Evolutionary conservation across 2,888 invertebrate genomes (phyloP).

Genomic region (Azorinus chamasolen): DNA sequence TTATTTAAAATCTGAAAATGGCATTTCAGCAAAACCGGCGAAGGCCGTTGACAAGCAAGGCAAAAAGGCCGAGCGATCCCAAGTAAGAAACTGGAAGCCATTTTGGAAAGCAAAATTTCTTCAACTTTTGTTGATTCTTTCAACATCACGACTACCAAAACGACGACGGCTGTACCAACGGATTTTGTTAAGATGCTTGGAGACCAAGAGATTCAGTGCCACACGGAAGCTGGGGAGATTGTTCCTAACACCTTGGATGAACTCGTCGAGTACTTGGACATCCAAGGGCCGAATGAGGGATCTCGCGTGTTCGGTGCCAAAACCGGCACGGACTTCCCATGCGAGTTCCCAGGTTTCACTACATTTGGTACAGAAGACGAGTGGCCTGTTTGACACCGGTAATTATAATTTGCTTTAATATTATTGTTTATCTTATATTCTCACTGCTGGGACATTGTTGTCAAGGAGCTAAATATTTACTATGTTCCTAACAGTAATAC

Average conservation of each 20-base stretch:
- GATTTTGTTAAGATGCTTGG: slow-evolving; percentile 61
- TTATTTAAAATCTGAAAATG: background rate
- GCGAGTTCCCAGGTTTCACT: slow-evolving; percentile 75
- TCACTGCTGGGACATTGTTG: no score
- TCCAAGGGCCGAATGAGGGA: slow-evolving; percentile 57
- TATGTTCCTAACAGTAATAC: no score
- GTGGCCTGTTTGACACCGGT: slow-evolving; percentile 84
- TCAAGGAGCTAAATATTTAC: no score
- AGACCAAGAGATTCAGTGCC: slow-evolving; percentile 62
- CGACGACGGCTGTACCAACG: slow-evolving; percentile 50
- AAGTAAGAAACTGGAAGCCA: slow-evolving; percentile 37
- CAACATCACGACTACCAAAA: slow-evolving; percentile 46
- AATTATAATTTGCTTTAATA: no score
- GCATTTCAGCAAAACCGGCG: slow-evolving; percentile 55
- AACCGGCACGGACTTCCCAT: slow-evolving; percentile 45
- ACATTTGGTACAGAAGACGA: slow-evolving; percentile 81
- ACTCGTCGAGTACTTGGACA: slow-evolving; percentile 78
- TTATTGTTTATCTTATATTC: no score
- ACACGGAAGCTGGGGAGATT: slow-evolving; percentile 64
- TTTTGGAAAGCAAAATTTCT: slow-evolving; percentile 52
- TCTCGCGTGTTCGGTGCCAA: slow-evolving; percentile 47
- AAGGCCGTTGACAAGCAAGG: slow-evolving; percentile 46
- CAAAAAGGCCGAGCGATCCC: slow-evolving; percentile 46
- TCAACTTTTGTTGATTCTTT: slow-evolving; percentile 53
- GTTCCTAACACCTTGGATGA: slow-evolving; percentile 79